Evolutionary conservation across 2,888 invertebrate genomes (phyloP), one percentile per base, ranked within the genome.

Genomic region (Drosophila tripunctata): DNA sequence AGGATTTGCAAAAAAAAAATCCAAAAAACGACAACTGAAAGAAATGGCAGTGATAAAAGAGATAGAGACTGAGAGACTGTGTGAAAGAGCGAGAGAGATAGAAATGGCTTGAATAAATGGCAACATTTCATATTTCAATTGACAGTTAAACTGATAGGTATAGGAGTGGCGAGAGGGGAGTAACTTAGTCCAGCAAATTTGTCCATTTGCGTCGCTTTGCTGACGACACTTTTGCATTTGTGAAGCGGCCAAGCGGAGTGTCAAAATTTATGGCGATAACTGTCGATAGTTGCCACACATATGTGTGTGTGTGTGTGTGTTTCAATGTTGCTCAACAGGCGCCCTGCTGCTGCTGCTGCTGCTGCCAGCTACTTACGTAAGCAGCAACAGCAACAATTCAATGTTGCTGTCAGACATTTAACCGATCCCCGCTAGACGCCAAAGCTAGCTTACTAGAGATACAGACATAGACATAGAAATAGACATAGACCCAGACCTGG

Each of bases 181-280:
- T 10, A 15, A 27, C 14, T 43, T 17, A 30, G n/a, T 30, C 38
- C 36, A 48, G 72, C 86, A 85, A n/a, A 84, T 85, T 84, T 84
- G 86, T 84, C 83, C 67, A 78, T 80, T 81, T 78, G 63, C 52
- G 72, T 70, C 57, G 61, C n/a, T 10, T 41, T 44, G 56, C 80
- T 78, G 80, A 81, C 80, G 78, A 83, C 78, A 78, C 83, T 78
- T 83, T 80, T 83, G 80, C 83, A 83, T 81, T 82, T 80, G 75
- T 58, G 66, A 71, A 69, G 61, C 44, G 48, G 64, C 57, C 15
- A 6, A 21, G 75, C 58, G 66, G 74, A 82, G 84, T 88, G 78
- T 81, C 86, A 79, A 89, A 89, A 86, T 88, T 85, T 88, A 87
- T 89, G 87, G 86, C 84, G 77, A 81, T 88, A 87, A 78, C 75